Evolutionary conservation across 2,888 invertebrate species (phyloP), one percentile per base, ranked within the genome.

Genomic region (Hylaea fasciaria): DNA sequence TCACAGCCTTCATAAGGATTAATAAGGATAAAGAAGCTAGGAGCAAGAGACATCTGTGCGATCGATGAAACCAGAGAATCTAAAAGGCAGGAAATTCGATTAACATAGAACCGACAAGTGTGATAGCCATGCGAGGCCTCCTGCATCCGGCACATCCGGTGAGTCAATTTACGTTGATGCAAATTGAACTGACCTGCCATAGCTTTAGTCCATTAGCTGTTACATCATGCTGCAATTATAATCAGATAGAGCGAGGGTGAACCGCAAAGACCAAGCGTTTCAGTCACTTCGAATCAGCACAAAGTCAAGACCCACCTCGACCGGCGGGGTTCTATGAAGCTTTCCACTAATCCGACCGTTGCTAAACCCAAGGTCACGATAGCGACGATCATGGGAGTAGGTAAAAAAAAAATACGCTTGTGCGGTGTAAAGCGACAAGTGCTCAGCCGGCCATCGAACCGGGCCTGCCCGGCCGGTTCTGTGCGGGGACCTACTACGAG

Each of bases 371-470:
- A 82, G 82, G 80, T 74, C 80, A 74, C 64, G 66, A 77, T 73
- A 70, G 66, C 63, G 70, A 67, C 64, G 71, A 57, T 71, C 65
- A 71, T 76, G 74, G 72, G 70, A 71, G 72, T 60, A 73, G 64
- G 69, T 69, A 69, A 80, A 78, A 81, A n/a, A 80, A 56, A 77
- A 65, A 70, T 71, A 69, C 68, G 73, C 62, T 62, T 66, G 66
- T 66, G 59, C 69, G 66, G 61, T 65, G 64, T 60, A 62, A n/a
- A 68, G 73, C 78, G 80, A 78, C 82, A 86, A 86, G 86, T 86
- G 84, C 72, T 72, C 77, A 63, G 74, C 65, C 85, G 86, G 84
- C 74, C 85, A 75, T 82, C 87, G 88, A 86, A 87, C 87, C 80
- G 76, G 80, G 82, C 81, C 72, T 73, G 83, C 73, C 73, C 81